Evolutionary conservation across 2,113 vertebrate genomes (phyloP).

Genomic region (Ploceus nigricollis): DNA sequence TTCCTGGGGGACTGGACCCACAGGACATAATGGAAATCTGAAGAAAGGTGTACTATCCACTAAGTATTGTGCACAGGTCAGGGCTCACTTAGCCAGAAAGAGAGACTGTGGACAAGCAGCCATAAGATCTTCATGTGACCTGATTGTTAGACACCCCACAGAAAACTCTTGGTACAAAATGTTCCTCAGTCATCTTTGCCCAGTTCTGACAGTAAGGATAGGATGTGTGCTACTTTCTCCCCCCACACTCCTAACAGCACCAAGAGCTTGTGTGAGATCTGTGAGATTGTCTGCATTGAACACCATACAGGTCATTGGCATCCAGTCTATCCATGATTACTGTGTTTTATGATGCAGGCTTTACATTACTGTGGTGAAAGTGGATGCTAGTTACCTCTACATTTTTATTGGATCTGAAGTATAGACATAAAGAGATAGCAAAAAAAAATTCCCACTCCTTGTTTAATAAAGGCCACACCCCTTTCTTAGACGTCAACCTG

Average conservation of each 20-base stretch:
- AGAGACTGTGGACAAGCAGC: background rate
- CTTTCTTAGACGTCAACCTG: background rate
- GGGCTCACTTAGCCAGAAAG: background rate
- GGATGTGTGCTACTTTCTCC: background rate
- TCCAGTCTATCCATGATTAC: background rate
- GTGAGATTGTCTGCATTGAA: accelerated
- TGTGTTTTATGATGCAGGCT: background rate
- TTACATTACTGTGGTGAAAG: background rate
- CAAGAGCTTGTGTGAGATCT: background rate
- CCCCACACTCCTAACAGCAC: accelerated
- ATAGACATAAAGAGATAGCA: background rate
- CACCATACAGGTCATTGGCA: no score
- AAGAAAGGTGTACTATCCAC: background rate
- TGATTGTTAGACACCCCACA: background rate
- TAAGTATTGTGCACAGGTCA: background rate
- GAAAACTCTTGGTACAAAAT: background rate
- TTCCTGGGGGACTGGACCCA: background rate
- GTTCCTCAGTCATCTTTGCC: background rate
- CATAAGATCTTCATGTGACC: accelerated
- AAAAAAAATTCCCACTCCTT: background rate
- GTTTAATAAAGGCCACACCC: background rate
- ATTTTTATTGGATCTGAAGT: background rate
- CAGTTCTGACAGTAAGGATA: background rate
- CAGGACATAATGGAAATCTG: background rate
- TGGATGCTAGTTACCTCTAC: background rate